Base-by-base conservation (phyloP, 2,797 vertebrate genomes). In the Gouania willdenowi region DNA sequence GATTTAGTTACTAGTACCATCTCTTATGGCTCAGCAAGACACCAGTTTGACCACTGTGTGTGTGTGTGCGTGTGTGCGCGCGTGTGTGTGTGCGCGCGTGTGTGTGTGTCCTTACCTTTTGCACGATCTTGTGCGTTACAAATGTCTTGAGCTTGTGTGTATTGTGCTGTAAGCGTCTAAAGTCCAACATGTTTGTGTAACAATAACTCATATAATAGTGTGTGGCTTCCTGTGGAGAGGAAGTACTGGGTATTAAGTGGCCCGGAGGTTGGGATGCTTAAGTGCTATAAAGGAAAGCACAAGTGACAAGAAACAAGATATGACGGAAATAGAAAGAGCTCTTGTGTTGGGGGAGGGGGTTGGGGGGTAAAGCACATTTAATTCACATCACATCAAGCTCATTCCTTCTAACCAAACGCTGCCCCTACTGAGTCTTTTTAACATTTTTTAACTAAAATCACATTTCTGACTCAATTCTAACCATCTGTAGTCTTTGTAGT, bases 301-400 rank as follows among this genome's bases (percentile, higher is more conserved):
- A 34, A 66, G 78, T 84, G 85, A 81, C 82, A 75, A 71, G 80
- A 81, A 85, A 81, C 82, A 75, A 71, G 80, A 81, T 52, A 44
- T 33, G 43, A 63, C 59, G 59, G 80, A 82, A 81, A 70, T 88
- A 88, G 87, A 58, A 69, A 50, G 45, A 28, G 37, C 58, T 62
- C 59, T 6, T n/a, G 21, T 6, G 21, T 21, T 8, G 21, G 21
- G 1, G 25, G 10, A 5, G 4, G 19, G 37, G 50, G 38, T 23
- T n/a, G 21, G 1, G 11, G 53, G 46, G 10, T 16, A 26, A n/a
- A n/a, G n/a, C n/a, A n/a, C n/a, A n/a, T n/a, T n/a, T n/a, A n/a
- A n/a, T n/a, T n/a, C n/a, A n/a, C n/a, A n/a, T n/a, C n/a, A n/a
- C n/a, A n/a, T n/a, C n/a, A n/a, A n/a, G n/a, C n/a, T n/a, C n/a